Conservation (phyloP, 2,888 invertebrate species). For the Cheilosia pagana region DNA sequence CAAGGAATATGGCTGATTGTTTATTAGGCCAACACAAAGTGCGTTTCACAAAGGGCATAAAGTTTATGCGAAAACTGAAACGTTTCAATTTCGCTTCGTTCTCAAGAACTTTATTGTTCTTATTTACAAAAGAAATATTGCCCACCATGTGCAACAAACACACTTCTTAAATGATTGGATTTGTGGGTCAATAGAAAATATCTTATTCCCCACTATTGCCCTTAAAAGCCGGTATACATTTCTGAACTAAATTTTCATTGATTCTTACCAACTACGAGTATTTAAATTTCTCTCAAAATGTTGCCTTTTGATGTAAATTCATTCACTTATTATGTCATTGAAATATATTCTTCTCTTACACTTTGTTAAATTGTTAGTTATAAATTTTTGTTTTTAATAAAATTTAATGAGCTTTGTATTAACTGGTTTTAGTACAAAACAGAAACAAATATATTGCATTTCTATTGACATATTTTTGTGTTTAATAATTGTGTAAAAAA, state of each 20-base stretch:
- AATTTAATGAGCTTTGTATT: neutral
- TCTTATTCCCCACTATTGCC: too few species aligned
- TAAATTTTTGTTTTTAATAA: conserved; percentile 8
- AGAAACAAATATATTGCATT: neutral
- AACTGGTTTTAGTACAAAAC: neutral
- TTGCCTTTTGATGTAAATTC: conserved; percentile 69
- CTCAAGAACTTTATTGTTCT: too few species aligned
- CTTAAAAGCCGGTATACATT: neutral
- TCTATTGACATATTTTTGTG: neutral
- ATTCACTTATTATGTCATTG: conserved; percentile 63
- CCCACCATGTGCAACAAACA: too few species aligned
- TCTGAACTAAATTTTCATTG: conserved; percentile 7
- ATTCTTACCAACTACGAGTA: conserved; percentile 24
- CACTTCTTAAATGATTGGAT: too few species aligned
- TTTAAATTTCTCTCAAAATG: conserved; percentile 26
- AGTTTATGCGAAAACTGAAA: too few species aligned
- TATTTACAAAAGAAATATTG: too few species aligned
- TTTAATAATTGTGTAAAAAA: too few species aligned
- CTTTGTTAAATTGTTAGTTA: neutral
- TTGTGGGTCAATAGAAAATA: too few species aligned
- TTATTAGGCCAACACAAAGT: too few species aligned
- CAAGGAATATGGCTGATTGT: too few species aligned
- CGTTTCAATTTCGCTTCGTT: too few species aligned
- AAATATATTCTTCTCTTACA: conserved; percentile 12
- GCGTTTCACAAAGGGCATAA: too few species aligned